These are phyloP conservation scores for Drosophila nigromelanica DNA, from an alignment of 1,140 invertebrate species.

Conservation along the genomic window DNA sequence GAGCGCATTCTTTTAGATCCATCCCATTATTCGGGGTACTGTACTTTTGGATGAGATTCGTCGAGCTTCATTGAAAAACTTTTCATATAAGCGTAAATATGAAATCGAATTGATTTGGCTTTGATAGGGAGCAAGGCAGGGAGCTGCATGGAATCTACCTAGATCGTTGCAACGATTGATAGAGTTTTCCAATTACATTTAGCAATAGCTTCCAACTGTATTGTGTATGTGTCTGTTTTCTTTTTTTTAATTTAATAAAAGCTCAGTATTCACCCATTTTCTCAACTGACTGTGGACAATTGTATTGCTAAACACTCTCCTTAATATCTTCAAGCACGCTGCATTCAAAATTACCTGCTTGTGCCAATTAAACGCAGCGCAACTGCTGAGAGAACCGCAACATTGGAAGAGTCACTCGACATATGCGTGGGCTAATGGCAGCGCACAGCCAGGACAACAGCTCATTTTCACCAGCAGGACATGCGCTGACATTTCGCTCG, in stretches of 20 bases:
- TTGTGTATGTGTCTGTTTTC: neutral
- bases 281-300: neutral
- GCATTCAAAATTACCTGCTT: slow-evolving; percentile 21
- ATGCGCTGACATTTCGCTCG: slow-evolving; percentile 72
- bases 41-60: slow-evolving; percentile 19
- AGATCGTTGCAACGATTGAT: slow-evolving; percentile 28
- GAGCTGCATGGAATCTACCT: slow-evolving; percentile 9
- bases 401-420: neutral
- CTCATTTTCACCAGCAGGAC: slow-evolving; percentile 72
- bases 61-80: slow-evolving; percentile 70
- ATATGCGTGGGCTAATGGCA: slow-evolving; percentile 15
- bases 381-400: neutral
- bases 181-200: slow-evolving; percentile 50
- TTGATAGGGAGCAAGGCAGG: slow-evolving; percentile 3
- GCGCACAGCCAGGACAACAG: slow-evolving; percentile 42
- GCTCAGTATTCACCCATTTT: neutral
- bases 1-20: slow-evolving; percentile 6
- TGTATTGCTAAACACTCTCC: slow-evolving; percentile 7
- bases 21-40: slow-evolving; percentile 12
- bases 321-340: neutral
- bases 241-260: slow-evolving; percentile 14
- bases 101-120: slow-evolving; percentile 69
- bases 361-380: slow-evolving; percentile 44
- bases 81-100: slow-evolving; percentile 68
- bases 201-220: slow-evolving; percentile 14